Base-by-base conservation (phyloP, 2,113 vertebrate genomes). In the Mus spicilegus region DNA sequence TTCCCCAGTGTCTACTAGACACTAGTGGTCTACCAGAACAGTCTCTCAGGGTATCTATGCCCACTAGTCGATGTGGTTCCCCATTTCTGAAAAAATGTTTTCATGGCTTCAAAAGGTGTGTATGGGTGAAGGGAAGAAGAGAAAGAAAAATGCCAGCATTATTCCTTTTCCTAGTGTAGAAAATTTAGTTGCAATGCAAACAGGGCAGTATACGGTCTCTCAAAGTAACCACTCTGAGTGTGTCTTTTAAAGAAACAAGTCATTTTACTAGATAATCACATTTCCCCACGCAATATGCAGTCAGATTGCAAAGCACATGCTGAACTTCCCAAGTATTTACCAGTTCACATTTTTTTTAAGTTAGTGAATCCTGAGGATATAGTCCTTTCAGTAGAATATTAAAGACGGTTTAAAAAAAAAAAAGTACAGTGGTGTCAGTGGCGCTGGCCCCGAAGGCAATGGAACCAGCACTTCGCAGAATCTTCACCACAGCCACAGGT, bases 271-370 rank as follows among this genome's bases (percentile, higher is more conserved):
- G 28, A 81, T 70, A 80, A 39, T 96, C 46, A 82, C 63, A 95
- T 30, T n/a, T 96, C 36, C 39, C 24, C 78, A 76, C 51, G 69
- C 49, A 96, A 89, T 61, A 39, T 46, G 70, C 1, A 90, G 51
- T 54, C 72, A 93, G 42, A 96, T 95, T 88, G n/a, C 51, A 92
- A 97, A 93, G 58, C 26, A 85, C 2, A 54, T 75, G 75, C 9
- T 46, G 81, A 92, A 89, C 9, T 24, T 92, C 30, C 89, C 22
- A 63, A 58, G n/a, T 63, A 90, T 65, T 90, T 94, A 77, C 75
- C 72, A 86, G 81, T 69, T 91, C 39, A 90, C 20, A 89, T 9
- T 61, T 80, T 73, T n/a, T 70, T 72, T n/a, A 39, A 72, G 30
- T 72, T 2, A 93, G 80, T 36, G 54, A 92, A 86, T 85, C 24